Evolutionary conservation across 2,888 invertebrate species (phyloP).

Genomic region (Odontocerum albicorne): DNA sequence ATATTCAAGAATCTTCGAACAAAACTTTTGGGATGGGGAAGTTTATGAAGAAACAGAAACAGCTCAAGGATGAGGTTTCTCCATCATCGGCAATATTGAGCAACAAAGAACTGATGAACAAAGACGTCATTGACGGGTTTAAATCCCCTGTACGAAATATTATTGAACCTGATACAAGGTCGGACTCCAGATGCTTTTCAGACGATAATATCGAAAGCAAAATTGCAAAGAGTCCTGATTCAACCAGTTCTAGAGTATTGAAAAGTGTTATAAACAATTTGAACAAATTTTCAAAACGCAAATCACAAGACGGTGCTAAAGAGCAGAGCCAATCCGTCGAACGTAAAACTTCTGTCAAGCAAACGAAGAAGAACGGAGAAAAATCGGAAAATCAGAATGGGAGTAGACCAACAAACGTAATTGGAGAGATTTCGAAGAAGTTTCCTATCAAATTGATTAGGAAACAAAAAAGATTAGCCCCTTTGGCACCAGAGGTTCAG

Average conservation of each 20-base stretch:
- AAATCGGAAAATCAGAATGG: background rate
- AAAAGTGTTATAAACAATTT: conserved; percentile 28
- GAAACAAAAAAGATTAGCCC: conserved; percentile 26
- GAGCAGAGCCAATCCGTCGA: background rate
- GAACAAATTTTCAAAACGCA: conserved; percentile 25
- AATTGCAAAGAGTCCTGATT: conserved; percentile 24
- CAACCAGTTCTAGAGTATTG: conserved; percentile 23
- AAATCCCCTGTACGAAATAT: conserved; percentile 10
- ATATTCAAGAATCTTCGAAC: background rate
- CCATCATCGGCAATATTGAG: background rate
- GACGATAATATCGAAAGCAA: conserved; percentile 6
- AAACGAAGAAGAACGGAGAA: conserved; percentile 10
- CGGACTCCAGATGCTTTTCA: conserved; percentile 7
- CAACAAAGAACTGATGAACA: background rate
- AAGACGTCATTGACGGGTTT: conserved; percentile 3
- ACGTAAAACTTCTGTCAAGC: background rate
- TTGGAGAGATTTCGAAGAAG: conserved; percentile 20
- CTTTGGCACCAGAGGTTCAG: conserved; percentile 28
- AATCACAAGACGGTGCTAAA: background rate
- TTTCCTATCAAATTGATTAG: conserved; percentile 17
- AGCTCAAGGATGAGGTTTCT: conserved; percentile 1
- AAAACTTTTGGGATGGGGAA: conserved; percentile 32
- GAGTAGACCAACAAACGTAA: conserved; percentile 5
- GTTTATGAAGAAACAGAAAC: conserved; percentile 27
- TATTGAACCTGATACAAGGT: conserved; percentile 1